phyloP scores from a whole-genome alignment of 1,140 invertebrate species.

The Macrotrachela quadricornifera region DNA sequence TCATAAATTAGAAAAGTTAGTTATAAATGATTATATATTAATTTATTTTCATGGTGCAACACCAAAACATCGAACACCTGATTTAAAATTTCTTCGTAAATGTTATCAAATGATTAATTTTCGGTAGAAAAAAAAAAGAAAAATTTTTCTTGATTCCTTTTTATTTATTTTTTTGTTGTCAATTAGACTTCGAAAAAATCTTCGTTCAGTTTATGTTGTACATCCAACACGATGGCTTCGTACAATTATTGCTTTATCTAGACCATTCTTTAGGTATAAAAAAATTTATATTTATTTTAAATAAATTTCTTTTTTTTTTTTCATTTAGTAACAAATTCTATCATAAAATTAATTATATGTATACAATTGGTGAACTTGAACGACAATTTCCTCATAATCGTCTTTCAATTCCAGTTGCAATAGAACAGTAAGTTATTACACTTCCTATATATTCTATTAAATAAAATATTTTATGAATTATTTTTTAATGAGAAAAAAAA shows the following conservation, averaged over 20 bases:
- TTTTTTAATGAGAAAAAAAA: too few relatives aligned
- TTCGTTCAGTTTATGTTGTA: slow-evolving; percentile 58
- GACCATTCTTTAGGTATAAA: slow-evolving; percentile 52
- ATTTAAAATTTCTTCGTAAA: slow-evolving; percentile 54
- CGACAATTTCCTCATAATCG: neutral
- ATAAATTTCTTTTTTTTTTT: too few relatives aligned
- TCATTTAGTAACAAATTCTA: slow-evolving; percentile 9
- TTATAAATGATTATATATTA: slow-evolving; percentile 66
- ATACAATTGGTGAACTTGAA: slow-evolving; percentile 4
- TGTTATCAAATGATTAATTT: slow-evolving; percentile 58
- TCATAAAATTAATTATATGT: neutral
- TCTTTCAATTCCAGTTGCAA: neutral
- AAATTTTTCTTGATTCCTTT: slow-evolving; percentile 13
- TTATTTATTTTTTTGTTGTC: too few relatives aligned
- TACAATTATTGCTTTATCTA: slow-evolving; percentile 55
- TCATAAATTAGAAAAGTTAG: slow-evolving; percentile 57
- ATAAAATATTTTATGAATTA: too few relatives aligned
- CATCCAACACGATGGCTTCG: slow-evolving; percentile 75
- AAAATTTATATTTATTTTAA: too few relatives aligned
- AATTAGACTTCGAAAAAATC: slow-evolving; percentile 51
- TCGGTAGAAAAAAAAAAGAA: slow-evolving; percentile 24
- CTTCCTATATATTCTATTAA: too few relatives aligned
- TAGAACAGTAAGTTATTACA: neutral
- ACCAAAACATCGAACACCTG: slow-evolving; percentile 48
- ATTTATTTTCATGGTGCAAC: slow-evolving; percentile 65